Percentiles rank a stretch among this genome's conserved stretches.
Conservation (phyloP, 2,797 vertebrate species). For the Pithecia hirsuta region DNA sequence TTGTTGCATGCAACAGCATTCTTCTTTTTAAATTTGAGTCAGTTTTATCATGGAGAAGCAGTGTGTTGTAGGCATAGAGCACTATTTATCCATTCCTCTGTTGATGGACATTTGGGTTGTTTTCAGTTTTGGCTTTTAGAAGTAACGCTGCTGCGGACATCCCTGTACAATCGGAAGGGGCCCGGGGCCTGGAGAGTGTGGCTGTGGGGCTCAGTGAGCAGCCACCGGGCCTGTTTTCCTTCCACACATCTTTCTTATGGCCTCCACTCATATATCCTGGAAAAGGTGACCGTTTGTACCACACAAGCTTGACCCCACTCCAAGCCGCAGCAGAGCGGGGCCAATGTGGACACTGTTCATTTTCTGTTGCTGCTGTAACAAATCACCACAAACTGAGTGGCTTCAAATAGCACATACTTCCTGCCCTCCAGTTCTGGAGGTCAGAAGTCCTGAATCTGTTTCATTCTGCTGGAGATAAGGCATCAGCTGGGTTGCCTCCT, state of each 20-base stretch:
- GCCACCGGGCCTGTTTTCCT: background rate
- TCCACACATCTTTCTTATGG: too few relatives aligned
- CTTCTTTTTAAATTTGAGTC: too few relatives aligned
- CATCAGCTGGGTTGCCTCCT: background rate
- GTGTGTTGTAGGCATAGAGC: too few relatives aligned
- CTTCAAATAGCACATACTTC: background rate
- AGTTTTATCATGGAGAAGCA: too few relatives aligned
- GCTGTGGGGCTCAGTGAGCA: fast-evolving
- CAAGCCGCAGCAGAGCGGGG: fast-evolving
- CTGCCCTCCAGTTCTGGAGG: background rate
- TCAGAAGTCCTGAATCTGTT: background rate
- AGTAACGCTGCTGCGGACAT: too few relatives aligned
- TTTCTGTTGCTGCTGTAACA: background rate
- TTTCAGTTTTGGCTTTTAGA: too few relatives aligned
- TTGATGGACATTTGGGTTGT: too few relatives aligned
- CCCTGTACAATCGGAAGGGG: background rate
- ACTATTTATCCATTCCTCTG: too few relatives aligned
- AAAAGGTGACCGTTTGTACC: fast-evolving
- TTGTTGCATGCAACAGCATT: too few relatives aligned
- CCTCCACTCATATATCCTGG: background rate
- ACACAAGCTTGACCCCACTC: fast-evolving
- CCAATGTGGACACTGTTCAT: fast-evolving
- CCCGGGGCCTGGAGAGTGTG: fast-evolving
- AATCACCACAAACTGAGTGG: too few relatives aligned
- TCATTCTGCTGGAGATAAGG: background rate